Evolutionary conservation across 2,888 invertebrate genomes (phyloP), one percentile per base, ranked within the genome.

Genomic region (Apoderus coryli): DNA sequence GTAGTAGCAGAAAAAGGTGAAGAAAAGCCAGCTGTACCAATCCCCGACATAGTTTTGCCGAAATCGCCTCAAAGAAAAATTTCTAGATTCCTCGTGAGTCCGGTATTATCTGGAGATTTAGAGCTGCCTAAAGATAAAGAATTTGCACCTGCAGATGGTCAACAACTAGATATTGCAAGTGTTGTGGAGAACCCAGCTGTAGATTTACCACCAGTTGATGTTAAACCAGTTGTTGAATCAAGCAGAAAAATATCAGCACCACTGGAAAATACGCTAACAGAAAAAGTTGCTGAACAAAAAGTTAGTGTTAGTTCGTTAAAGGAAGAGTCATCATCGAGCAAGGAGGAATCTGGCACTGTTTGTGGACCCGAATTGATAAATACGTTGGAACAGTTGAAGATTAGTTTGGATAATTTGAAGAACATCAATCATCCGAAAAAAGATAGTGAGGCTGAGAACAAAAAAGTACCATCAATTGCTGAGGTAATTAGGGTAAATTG

Each of bases 31-130:
- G 43, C 35, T 36, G 48, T 35, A 37, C 35, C 40, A 7, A 37
- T 41, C 22, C n/a, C n/a, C n/a, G n/a, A n/a, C n/a, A n/a, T n/a
- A n/a, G 16, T 10, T 2, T 27, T 34, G 10, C 36, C 49, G 16
- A 63, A 63, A 35, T 56, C 59, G 10, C 57, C 64, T 5, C 69
- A 70, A 43, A 62, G 81, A 35, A 82, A 82, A 54, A 77, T 82
- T 45, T 82, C 82, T 15, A 63, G 82, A 33, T 84, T 84, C 59
- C 66, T 81, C 52, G 81, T 84, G 43, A 82, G 81, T 54, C 81
- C 82, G 12, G 81, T 82, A 2, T 64, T 76, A 16, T 74, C 73
- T 48, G 57, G 56, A 4, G 67, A 61, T 41, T 53, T 63, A 31
- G 55, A 56, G 34, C 35, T 59, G 29, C 56, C 60, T 2, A 56